Evolutionary conservation across 2,888 invertebrate genomes (phyloP).

Genomic region (Drosophila gaucha): DNA sequence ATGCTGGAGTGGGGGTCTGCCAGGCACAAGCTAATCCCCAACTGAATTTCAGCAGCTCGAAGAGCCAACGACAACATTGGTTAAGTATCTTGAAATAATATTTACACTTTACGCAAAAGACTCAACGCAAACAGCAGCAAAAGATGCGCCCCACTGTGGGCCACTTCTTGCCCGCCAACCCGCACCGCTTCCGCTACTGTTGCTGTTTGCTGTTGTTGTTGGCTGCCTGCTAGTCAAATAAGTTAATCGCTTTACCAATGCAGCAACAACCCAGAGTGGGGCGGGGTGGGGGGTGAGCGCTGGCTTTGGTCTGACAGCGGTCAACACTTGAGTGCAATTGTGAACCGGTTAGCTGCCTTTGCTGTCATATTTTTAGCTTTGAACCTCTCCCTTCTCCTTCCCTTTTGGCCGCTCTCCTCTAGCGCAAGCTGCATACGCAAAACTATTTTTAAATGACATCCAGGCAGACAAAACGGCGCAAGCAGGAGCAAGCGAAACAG

Average conservation of each 20-base stretch:
- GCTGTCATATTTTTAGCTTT: constrained; percentile 68
- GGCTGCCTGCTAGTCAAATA: constrained; percentile 56
- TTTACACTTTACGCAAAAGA: constrained; percentile 75
- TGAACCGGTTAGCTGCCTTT: constrained; percentile 51
- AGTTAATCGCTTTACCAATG: constrained; percentile 69
- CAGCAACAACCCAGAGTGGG: constrained; percentile 12
- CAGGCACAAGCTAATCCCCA: constrained; percentile 65
- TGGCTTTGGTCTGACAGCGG: constrained; percentile 13
- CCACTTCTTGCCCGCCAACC: not conserved
- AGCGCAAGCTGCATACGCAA: constrained; percentile 29
- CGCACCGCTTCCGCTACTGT: constrained; percentile 1
- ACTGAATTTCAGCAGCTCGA: constrained; percentile 50
- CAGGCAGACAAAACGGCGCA: constrained; percentile 70
- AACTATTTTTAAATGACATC: constrained; percentile 72
- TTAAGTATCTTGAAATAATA: constrained; percentile 78
- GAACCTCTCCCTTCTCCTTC: constrained; percentile 3
- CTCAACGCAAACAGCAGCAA: constrained; percentile 59
- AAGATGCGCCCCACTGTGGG: constrained; percentile 14
- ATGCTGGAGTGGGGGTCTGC: constrained; percentile 9
- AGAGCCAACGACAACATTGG: constrained; percentile 64
- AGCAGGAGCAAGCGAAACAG: not conserved
- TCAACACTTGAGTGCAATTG: constrained; percentile 49
- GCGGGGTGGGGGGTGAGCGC: not conserved
- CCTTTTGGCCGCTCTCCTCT: not conserved
- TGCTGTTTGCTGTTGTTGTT: constrained; percentile 13